These are phyloP conservation scores for Pogona vitticeps DNA, from an alignment of 2,113 vertebrate species.

Conservation along the genomic window DNA sequence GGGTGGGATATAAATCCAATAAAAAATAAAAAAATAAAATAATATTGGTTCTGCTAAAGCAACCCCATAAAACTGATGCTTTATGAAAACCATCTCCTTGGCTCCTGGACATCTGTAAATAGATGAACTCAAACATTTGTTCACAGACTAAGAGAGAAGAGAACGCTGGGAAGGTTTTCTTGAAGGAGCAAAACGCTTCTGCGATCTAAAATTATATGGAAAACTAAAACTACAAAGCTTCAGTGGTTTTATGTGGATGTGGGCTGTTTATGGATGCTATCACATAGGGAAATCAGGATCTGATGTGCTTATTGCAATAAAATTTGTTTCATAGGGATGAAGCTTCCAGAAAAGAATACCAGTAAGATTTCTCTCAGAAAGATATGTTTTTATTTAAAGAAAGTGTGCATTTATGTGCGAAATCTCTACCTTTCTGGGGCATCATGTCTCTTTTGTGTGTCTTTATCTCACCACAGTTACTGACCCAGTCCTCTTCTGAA, in stretches of 20 bases:
- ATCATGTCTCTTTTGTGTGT: too few species aligned
- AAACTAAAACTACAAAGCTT: neutral
- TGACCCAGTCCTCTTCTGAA: neutral
- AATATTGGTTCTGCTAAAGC: neutral
- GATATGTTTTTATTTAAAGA: neutral
- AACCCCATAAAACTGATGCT: neutral
- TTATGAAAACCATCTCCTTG: constrained; percentile 2
- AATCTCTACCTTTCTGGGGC: too few species aligned
- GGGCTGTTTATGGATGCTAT: neutral
- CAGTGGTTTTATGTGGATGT: neutral
- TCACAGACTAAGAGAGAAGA: neutral
- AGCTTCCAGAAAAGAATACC: neutral
- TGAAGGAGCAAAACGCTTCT: neutral
- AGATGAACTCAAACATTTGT: constrained; percentile 2
- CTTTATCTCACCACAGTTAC: neutral
- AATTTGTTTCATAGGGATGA: neutral
- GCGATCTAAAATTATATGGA: neutral
- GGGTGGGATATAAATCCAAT: too few species aligned
- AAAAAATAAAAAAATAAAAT: too few species aligned
- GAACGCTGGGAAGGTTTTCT: neutral
- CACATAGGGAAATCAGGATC: too few species aligned
- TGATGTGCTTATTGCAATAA: neutral
- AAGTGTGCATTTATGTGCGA: too few species aligned
- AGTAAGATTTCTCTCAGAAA: neutral
- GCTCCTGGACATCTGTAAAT: neutral